Percentiles rank a stretch among this genome's conserved stretches.
Conservation (phyloP, 2,797 vertebrate species). For the Tragopan temminckii region DNA sequence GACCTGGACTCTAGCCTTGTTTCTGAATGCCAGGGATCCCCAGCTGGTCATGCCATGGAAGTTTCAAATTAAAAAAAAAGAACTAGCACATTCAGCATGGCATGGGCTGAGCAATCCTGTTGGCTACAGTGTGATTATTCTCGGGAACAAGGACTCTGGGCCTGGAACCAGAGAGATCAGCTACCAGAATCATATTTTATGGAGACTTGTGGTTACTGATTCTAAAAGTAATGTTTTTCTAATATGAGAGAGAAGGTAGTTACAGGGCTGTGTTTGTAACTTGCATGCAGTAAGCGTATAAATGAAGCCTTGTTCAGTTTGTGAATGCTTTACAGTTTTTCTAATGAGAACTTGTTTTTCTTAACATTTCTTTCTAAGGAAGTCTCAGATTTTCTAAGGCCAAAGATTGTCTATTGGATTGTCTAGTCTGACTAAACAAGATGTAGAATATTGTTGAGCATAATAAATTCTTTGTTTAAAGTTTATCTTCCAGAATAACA, state of each 20-base stretch:
- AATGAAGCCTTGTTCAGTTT: slow-evolving; percentile 50
- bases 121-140: slow-evolving; percentile 21
- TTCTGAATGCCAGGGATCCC: background rate
- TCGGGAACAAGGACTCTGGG: background rate
- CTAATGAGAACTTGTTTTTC: slow-evolving; percentile 45
- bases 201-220: slow-evolving; percentile 37
- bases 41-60: background rate
- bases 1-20: slow-evolving; percentile 11
- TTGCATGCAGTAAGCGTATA: background rate
- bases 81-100: background rate
- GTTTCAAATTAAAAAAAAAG: slow-evolving; percentile 1
- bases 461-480: slow-evolving; percentile 4
- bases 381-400: slow-evolving; percentile 17
- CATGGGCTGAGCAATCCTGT: fast-evolving
- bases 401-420: slow-evolving; percentile 19
- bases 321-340: slow-evolving; percentile 61
- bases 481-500: background rate
- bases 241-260: background rate
- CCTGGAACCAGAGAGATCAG: slow-evolving; percentile 17
- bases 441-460: background rate
- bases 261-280: slow-evolving; percentile 37
- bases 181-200: slow-evolving; percentile 16
- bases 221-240: slow-evolving; percentile 40
- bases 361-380: slow-evolving; percentile 29
- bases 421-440: slow-evolving; percentile 37